Base-by-base conservation (phyloP, 2,113 vertebrate species). In the Salvelinus fontinalis region DNA sequence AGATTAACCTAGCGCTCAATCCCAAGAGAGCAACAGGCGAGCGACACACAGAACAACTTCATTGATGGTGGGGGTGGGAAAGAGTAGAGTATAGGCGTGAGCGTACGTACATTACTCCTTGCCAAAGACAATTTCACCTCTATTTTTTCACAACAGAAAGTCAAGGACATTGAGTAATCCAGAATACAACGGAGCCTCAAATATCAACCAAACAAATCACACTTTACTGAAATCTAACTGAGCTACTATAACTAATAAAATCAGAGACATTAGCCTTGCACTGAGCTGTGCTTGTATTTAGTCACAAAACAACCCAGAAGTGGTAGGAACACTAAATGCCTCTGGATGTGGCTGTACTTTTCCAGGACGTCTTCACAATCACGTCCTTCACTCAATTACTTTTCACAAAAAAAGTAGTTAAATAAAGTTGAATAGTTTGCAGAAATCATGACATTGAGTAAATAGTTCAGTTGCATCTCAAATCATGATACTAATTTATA, bases 1-100 rank as follows among this genome's bases (percentile, higher is more conserved):
- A 91, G 92, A 94, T 93, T 91, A 94, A 86, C 87, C 89, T 90
- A 88, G 92, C 85, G 79, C 87, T 91, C 91, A 92, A 92, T 91
- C 88, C 92, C 92, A 86, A 89, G 89, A 92, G 85, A 92, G 87
- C 88, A 93, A 88, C 86, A 93, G 91, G 90, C 90, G 91, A 93
- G 92, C 89, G 85, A 75, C 89, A 84, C 84, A 44, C 39, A 44
- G 39, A 44, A 44, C 39, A 87, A 84, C 88, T 92, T 92, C 89
- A 91, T 85, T 93, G 90, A 92, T 83, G 80, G 85, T 86, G 79
- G 83, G 83, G 79, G 82, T 80, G 78, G 81, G 70, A 73, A 78
- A n/a, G 75, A 81, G 80, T 62, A 22, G 5, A 54, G 51, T 48
- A 51, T 74, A 84, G 62, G 80, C 70, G 78, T 83, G 62, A 83